Percentiles rank a stretch among this genome's conserved stretches.
Evolutionary conservation across 1,140 invertebrate species (phyloP).

Genomic region (Ericerus pela): DNA sequence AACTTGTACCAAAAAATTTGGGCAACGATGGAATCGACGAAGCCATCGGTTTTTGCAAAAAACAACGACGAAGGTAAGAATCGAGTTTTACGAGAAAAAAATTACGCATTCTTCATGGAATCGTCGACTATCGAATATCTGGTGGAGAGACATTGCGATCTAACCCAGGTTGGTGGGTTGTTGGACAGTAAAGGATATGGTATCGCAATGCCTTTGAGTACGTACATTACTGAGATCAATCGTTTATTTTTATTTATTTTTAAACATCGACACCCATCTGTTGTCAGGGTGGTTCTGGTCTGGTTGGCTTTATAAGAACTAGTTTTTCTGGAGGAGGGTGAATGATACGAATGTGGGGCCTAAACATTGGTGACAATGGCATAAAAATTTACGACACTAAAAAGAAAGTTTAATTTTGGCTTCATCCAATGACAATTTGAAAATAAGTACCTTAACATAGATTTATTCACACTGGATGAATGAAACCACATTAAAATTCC

Average conservation of each 20-base stretch:
- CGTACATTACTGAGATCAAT: too few species aligned
- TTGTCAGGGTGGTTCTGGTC: too few species aligned
- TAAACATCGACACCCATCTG: too few species aligned
- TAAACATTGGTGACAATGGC: too few species aligned
- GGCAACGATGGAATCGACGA: slow-evolving; percentile 63
- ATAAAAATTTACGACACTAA: too few species aligned
- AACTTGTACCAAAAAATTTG: slow-evolving; percentile 62
- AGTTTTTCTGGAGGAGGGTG: too few species aligned
- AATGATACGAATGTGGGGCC: not conserved
- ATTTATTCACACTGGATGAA: too few species aligned
- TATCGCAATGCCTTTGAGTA: slow-evolving; percentile 59
- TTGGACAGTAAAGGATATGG: slow-evolving; percentile 69
- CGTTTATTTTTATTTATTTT: too few species aligned
- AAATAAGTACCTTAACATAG: too few species aligned
- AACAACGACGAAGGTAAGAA: slow-evolving; percentile 70
- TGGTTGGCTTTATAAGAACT: not conserved
- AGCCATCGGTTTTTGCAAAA: slow-evolving; percentile 64
- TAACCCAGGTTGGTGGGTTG: slow-evolving; percentile 59
- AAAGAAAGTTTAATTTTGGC: too few species aligned
- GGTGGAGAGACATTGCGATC: slow-evolving; percentile 58
- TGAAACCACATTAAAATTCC: too few species aligned
- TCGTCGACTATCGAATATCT: slow-evolving; percentile 68
- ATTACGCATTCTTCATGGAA: slow-evolving; percentile 75
- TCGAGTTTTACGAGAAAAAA: slow-evolving; percentile 53
- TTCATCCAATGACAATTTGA: too few species aligned